Evolutionary conservation across 2,797 vertebrate genomes (phyloP).

Genomic region (Ciconia nigra): DNA sequence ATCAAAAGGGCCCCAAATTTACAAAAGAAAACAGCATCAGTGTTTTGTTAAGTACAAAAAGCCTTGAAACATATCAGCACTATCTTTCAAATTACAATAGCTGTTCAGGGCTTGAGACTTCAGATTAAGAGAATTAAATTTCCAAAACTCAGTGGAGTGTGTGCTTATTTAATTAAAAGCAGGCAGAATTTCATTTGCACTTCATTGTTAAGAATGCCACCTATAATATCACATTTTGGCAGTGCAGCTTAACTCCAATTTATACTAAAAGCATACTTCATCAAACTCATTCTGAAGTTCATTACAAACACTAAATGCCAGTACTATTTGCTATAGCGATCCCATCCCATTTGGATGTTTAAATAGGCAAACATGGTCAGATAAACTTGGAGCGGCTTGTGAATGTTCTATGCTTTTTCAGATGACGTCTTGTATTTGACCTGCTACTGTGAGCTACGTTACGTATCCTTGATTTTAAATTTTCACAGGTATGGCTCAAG

Average conservation of each 20-base stretch:
- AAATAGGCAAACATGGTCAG: not conserved
- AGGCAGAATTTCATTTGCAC: slow-evolving; percentile 48
- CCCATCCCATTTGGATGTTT: slow-evolving; percentile 26
- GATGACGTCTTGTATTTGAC: not conserved
- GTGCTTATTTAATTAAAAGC: slow-evolving; percentile 61
- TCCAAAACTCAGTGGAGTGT: slow-evolving; percentile 48
- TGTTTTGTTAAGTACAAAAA: not conserved
- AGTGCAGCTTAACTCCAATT: slow-evolving; percentile 35
- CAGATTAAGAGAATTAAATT: slow-evolving; percentile 54
- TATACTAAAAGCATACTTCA: slow-evolving; percentile 22
- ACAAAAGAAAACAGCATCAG: not conserved
- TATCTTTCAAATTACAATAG: slow-evolving; percentile 38
- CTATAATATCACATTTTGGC: slow-evolving; percentile 46
- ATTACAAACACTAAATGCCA: slow-evolving; percentile 41
- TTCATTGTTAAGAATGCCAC: slow-evolving; percentile 40
- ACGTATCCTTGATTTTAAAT: not conserved
- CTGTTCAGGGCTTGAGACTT: not conserved
- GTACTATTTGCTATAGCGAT: slow-evolving; percentile 12
- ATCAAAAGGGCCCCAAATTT: not conserved
- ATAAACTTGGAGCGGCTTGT: not conserved
- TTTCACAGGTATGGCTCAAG: not conserved
- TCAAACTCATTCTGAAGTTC: slow-evolving; percentile 52
- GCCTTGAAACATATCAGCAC: not conserved
- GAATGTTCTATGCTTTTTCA: not conserved
- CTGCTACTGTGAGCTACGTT: not conserved